Evolutionary conservation across 2,888 invertebrate species (phyloP).

Genomic region (Drosophila ustulata): DNA sequence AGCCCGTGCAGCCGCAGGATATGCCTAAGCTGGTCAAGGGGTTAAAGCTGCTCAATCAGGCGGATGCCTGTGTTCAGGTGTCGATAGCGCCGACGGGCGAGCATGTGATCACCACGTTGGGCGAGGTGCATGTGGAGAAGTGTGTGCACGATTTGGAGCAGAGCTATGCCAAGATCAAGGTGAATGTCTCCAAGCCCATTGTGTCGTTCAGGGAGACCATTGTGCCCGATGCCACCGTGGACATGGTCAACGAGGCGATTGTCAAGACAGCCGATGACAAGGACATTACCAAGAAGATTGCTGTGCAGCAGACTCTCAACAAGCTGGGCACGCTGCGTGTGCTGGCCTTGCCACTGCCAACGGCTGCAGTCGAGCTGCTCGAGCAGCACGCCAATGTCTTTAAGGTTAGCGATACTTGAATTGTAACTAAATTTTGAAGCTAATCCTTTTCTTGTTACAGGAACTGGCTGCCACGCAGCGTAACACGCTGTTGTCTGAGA

Average conservation of each 20-base stretch:
- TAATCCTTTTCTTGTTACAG: constrained; percentile 41
- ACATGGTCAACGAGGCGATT: constrained; percentile 94
- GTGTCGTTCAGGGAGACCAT: constrained; percentile 98
- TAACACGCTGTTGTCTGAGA: constrained; percentile 77
- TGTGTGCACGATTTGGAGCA: constrained; percentile 96
- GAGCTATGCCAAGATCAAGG: constrained; percentile 93
- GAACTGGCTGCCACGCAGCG: constrained; percentile 71
- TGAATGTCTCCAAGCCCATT: constrained; percentile 97
- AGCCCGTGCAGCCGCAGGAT: constrained; percentile 93
- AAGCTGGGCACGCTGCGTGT: constrained; percentile 90
- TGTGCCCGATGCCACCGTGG: constrained; percentile 91
- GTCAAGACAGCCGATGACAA: constrained; percentile 86
- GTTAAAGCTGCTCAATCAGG: constrained; percentile 93
- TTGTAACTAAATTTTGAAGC: no score
- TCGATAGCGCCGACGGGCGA: constrained; percentile 97
- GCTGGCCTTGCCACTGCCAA: constrained; percentile 91
- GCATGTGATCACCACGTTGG: constrained; percentile 96
- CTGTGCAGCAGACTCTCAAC: constrained; percentile 89
- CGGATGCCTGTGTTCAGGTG: constrained; percentile 96
- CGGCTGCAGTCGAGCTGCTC: constrained; percentile 89
- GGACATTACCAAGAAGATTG: constrained; percentile 86
- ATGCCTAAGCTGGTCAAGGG: constrained; percentile 91
- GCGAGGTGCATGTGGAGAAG: constrained; percentile 98
- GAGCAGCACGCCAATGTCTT: constrained; percentile 90
- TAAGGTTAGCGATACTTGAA: constrained; percentile 85